Evolutionary conservation across 35 echinoderm and acorn worm species (phyloP), one percentile per base, ranked within the genome.

Genomic region (Acanthaster planci): DNA sequence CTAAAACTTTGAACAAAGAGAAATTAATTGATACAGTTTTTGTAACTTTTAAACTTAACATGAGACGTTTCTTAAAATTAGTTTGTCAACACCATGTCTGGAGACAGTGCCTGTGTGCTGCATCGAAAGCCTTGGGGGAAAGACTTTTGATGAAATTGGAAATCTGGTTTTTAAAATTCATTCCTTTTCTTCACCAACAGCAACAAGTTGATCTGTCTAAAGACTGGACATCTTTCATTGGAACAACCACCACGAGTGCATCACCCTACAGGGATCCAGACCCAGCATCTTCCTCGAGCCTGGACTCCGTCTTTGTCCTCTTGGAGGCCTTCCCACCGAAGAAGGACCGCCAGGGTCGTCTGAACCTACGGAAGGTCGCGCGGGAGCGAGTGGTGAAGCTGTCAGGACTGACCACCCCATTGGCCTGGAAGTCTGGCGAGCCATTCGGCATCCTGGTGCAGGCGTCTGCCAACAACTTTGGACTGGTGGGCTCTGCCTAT

Each of bases 191-290:
- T 85, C 31, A 15, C 39, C n/a, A 36, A 32, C 87, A 97, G 95
- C 95, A 97, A 93, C 86, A 53, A 34, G 95, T 93, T 1, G 82
- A 97, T 53, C 76, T 97, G n/a, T 85, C 87, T 1, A 78, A 97
- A 39, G 95, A 97, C 12, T 97, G 95, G 95, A 97, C 95, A 16
- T 93, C 92, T 1, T 97, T 97, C 85, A 93, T 97, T 54, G 95
- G 95, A 12, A 89, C 88, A 1, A 75, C 91, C 16, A n/a, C 79
- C 39, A 36, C 77, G 1, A 38, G 67, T 1, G 82, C 80, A 38
- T 79, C 86, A 1, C 22, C 82, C 5, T 52, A 44, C 21, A 52
- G 26, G 29, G 79, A 27, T 5, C 57, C 76, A 23, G 60, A 79
- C 53, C 19, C 64, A 17, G 29, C 83, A 4, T 40, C 75, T 50